Evolutionary conservation across 2,888 invertebrate species (phyloP), one percentile per base, ranked within the genome.

Genomic region (Dioctria rufipes): DNA sequence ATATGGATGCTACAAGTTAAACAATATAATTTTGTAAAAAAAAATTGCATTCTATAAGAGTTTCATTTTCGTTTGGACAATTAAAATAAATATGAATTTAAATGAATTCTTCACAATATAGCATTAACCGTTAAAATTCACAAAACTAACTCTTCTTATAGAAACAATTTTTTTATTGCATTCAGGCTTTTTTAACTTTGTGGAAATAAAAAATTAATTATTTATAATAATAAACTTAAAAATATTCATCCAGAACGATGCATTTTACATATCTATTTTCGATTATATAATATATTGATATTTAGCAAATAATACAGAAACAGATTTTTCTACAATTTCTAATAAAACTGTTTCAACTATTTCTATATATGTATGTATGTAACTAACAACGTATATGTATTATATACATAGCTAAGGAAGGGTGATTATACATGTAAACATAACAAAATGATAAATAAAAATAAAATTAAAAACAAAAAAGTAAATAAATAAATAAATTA

Each of bases 401-500:
- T 25, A 25, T 25, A 25, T 25, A 25, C 25, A 25, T 58, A 73
- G 40, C 73, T 73, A 37, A 58, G 40, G 13, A 40, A 40, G 60
- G 73, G 73, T 60, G 73, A 73, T 25, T 25, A 25, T 58, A 73
- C 73, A 73, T 73, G 54, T 73, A 81, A 84, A 80, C 81, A 75
- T 80, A 83, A 79, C 81, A 61, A 77, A 78, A 66, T n/a, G 37
- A 65, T 25, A 25, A 25, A 25, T 25, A 25, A 25, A 25, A n/a
- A n/a, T n/a, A n/a, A n/a, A 60, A 80, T 46, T 13, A 65, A 73
- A 25, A 25, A 25, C 0, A 25, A 25, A 25, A 25, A 25, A 25
- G 25, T 25, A 78, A 63, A 81, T 81, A 77, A 93, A 93, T 90
- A 88, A 89, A 89, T 81, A 80, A 81, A 81, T 79, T 58, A 75